phyloP scores from a whole-genome alignment of 2,113 vertebrate genomes.

The Ammodytes marinus region DNA sequence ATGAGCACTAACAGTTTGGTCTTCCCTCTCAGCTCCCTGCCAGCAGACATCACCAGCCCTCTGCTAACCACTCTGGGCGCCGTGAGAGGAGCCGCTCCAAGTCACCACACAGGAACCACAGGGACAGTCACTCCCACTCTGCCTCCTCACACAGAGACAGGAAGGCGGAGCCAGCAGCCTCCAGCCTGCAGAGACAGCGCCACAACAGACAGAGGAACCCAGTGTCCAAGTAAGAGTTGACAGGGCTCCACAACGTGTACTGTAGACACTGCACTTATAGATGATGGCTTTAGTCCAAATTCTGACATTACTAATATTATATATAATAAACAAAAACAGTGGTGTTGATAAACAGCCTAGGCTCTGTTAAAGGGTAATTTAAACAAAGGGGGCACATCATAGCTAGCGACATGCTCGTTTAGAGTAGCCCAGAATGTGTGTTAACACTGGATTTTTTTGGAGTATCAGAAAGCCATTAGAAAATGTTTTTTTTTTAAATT shows the following conservation, averaged over 20 bases:
- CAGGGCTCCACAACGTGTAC: background rate
- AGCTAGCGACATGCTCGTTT: background rate
- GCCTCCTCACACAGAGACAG: constrained; percentile 60
- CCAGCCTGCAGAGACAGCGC: constrained; percentile 82
- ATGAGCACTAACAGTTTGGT: background rate
- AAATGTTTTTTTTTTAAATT: background rate
- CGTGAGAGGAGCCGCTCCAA: constrained; percentile 73
- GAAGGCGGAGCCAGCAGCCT: constrained; percentile 72
- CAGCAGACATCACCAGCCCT: constrained; percentile 56
- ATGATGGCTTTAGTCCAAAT: background rate
- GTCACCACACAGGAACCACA: constrained; percentile 67
- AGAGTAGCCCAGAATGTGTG: too few relatives aligned
- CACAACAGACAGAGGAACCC: constrained; percentile 78
- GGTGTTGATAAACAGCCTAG: too few relatives aligned
- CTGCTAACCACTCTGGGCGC: constrained; percentile 46
- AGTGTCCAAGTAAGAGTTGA: constrained; percentile 85
- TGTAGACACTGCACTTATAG: background rate
- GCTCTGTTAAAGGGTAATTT: too few relatives aligned
- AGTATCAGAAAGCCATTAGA: background rate
- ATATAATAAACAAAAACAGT: too few relatives aligned
- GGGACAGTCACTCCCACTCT: constrained; percentile 38
- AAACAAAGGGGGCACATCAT: too few relatives aligned
- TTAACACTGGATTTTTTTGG: too few relatives aligned
- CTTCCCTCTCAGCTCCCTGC: constrained; percentile 65
- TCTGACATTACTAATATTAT: background rate